Conservation (phyloP, 2,888 invertebrate genomes). For the Vanessa cardui region DNA sequence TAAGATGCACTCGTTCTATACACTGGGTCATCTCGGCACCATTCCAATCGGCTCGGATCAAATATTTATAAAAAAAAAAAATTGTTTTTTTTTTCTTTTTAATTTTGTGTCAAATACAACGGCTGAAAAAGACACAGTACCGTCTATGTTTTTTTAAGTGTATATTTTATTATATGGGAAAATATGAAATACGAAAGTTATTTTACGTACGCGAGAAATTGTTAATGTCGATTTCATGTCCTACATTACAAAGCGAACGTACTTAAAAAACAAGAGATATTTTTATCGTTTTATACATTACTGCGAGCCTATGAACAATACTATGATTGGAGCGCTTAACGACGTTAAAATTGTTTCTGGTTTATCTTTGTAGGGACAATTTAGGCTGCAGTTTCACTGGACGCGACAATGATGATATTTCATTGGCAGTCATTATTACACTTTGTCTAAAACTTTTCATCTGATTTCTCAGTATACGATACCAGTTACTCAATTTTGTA, state of each 20-base stretch:
- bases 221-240: slow-evolving; percentile 1
- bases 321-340: slow-evolving; percentile 24
- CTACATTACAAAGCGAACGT: slow-evolving; percentile 2
- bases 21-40: too few relatives aligned
- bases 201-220: slow-evolving; percentile 12
- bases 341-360: slow-evolving; percentile 26
- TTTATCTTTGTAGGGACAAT: slow-evolving; percentile 38
- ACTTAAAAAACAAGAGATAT: slow-evolving; percentile 13
- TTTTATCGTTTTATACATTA: slow-evolving; percentile 30
- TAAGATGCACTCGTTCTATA: too few relatives aligned
- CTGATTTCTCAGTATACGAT: neutral
- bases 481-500: neutral
- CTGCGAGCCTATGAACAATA: slow-evolving; percentile 29
- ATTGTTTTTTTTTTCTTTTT: too few relatives aligned
- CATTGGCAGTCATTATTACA: too few relatives aligned
- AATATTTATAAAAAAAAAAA: too few relatives aligned
- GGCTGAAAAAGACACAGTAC: neutral
- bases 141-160: neutral
- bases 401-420: neutral
- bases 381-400: slow-evolving; percentile 16
- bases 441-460: too few relatives aligned
- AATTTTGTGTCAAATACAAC: neutral
- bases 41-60: too few relatives aligned
- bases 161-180: slow-evolving; percentile 5
- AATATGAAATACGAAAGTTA: slow-evolving; percentile 7